These are phyloP conservation scores for Apamea sordens DNA, from an alignment of 2,888 invertebrate species.

Conservation along the genomic window DNA sequence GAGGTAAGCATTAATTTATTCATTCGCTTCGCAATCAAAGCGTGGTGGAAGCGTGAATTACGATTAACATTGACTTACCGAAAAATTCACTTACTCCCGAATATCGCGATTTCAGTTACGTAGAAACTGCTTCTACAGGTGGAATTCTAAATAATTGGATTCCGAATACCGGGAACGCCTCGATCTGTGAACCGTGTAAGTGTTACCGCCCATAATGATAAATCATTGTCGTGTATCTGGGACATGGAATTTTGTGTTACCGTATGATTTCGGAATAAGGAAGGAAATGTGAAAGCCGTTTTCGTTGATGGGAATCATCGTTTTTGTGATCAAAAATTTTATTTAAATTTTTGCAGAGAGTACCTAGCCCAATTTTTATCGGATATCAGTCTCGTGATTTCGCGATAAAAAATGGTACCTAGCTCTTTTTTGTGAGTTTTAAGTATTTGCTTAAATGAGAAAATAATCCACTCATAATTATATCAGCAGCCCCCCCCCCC, in stretches of 20 bases:
- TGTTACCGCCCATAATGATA: slow-evolving; percentile 73
- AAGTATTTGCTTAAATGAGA: background rate
- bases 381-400: slow-evolving; percentile 3
- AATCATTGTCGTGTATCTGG: slow-evolving; percentile 71
- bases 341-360: slow-evolving; percentile 9
- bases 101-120: slow-evolving; percentile 46
- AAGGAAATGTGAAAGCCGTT: slow-evolving; percentile 22
- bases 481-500: background rate
- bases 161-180: slow-evolving; percentile 75
- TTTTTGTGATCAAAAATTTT: slow-evolving; percentile 22
- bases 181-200: slow-evolving; percentile 63
- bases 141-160: slow-evolving; percentile 80
- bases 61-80: slow-evolving; percentile 54
- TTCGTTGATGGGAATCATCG: slow-evolving; percentile 31
- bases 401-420: background rate
- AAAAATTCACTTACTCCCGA: slow-evolving; percentile 59
- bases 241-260: slow-evolving; percentile 55
- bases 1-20: slow-evolving; percentile 48
- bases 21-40: slow-evolving; percentile 53
- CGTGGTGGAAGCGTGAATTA: slow-evolving; percentile 45
- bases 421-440: background rate
- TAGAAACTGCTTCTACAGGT: slow-evolving; percentile 59
- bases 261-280: slow-evolving; percentile 49
- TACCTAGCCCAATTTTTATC: background rate
- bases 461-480: background rate